Evolutionary conservation across 2,113 vertebrate species (phyloP).

Genomic region (Perca flavescens): DNA sequence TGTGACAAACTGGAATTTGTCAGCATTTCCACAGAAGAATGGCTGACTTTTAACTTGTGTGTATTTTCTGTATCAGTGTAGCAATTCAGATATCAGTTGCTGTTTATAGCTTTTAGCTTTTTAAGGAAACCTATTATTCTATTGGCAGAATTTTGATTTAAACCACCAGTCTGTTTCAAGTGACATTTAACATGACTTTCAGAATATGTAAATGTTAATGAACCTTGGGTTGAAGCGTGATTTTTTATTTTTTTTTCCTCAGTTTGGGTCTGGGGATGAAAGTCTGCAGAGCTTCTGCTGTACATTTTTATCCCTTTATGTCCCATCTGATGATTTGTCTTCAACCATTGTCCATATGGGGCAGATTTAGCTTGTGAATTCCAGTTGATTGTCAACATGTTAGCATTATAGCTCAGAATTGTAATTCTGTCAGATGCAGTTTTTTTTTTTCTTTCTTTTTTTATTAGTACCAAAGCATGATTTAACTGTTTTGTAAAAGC

Average conservation of each 20-base stretch:
- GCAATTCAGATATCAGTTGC: conserved; percentile 8
- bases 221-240: neutral
- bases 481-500: neutral
- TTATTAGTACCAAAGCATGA: conserved; percentile 28
- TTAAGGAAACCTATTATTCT: neutral
- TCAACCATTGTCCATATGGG: neutral
- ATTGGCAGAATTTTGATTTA: neutral
- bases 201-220: neutral
- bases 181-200: conserved; percentile 9
- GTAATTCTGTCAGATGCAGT: neutral
- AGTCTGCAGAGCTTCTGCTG: neutral
- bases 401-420: neutral
- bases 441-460: neutral
- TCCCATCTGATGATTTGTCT: neutral
- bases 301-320: neutral
- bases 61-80: neutral
- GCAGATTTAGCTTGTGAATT: conserved; percentile 17
- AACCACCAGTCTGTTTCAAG: neutral
- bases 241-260: too few relatives aligned
- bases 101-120: conserved; percentile 27
- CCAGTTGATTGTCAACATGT: conserved; percentile 5
- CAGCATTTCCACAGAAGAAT: neutral
- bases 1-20: conserved; percentile 32
- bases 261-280: neutral
- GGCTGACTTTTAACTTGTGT: conserved; percentile 19